Evolutionary conservation across 2,888 invertebrate species (phyloP).

Genomic region (Volucella bombylans): DNA sequence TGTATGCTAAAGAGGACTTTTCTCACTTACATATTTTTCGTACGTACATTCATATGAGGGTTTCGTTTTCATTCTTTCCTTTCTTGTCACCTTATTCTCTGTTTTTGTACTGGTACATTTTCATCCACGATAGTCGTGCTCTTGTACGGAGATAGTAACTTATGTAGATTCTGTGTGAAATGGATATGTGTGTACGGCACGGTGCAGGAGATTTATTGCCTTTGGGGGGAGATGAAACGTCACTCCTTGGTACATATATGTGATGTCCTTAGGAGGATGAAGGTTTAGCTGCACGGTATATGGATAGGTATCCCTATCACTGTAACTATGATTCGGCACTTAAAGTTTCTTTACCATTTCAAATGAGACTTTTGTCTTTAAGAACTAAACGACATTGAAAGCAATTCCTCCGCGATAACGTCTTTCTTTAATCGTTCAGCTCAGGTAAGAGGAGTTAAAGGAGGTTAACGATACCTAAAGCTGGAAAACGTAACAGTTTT

Average conservation of each 20-base stretch:
- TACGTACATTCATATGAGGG: constrained; percentile 23
- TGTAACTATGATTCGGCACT: constrained; percentile 14
- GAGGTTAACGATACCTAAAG: not conserved
- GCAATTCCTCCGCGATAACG: not conserved
- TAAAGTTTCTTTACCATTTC: constrained; percentile 1
- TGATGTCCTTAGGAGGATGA: not conserved
- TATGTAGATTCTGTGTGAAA: not conserved
- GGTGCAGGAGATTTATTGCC: constrained; percentile 32
- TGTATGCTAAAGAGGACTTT: not conserved
- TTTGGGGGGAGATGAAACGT: not conserved
- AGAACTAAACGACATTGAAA: constrained; percentile 1
- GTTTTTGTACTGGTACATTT: not conserved
- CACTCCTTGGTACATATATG: not conserved
- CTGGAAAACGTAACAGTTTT: not conserved
- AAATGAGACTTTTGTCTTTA: constrained; percentile 1
- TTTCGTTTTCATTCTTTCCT: not conserved
- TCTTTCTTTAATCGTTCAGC: constrained; percentile 6
- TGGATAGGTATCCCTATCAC: not conserved
- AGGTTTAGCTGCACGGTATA: not conserved
- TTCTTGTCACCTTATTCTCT: constrained; percentile 2
- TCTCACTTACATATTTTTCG: not conserved
- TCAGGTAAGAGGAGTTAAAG: not conserved
- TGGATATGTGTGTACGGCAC: constrained; percentile 2
- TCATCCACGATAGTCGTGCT: not conserved
- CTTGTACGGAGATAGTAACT: not conserved